Evolutionary conservation across 2,113 vertebrate genomes (phyloP).

Genomic region (Ctenomys sociabilis): DNA sequence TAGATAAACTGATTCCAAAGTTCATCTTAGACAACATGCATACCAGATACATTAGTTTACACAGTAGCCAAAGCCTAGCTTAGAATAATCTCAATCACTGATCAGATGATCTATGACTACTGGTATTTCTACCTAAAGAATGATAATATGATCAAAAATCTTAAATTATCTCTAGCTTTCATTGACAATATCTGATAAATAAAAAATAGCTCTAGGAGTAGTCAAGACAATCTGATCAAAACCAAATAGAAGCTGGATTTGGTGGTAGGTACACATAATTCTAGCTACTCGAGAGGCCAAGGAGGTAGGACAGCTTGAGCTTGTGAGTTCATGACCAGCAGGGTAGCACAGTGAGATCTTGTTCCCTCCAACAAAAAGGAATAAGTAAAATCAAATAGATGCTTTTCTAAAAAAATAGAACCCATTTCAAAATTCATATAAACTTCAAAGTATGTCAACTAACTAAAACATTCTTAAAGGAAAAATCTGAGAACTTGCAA

Average conservation of each 20-base stretch:
- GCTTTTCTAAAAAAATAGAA: background rate
- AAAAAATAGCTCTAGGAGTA: background rate
- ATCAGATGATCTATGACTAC: background rate
- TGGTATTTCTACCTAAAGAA: background rate
- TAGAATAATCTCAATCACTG: background rate
- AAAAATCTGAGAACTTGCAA: background rate
- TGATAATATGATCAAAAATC: too few species aligned
- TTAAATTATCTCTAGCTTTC: background rate
- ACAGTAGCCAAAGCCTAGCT: background rate
- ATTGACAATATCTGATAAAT: background rate
- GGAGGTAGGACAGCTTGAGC: background rate
- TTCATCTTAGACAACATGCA: background rate
- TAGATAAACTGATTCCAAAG: background rate
- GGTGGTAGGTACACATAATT: background rate
- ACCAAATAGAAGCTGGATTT: background rate
- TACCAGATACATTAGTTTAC: background rate
- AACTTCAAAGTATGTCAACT: background rate
- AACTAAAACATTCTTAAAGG: background rate
- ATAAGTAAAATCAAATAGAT: background rate
- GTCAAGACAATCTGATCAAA: background rate
- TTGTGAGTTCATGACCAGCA: background rate
- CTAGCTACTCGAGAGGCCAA: background rate
- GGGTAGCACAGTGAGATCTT: background rate
- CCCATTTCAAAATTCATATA: background rate
- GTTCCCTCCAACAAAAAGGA: background rate